Percentiles rank a stretch among this genome's conserved stretches.
These are phyloP conservation scores for Pholis gunnellus DNA, from an alignment of 2,113 vertebrate genomes.

Conservation along the genomic window DNA sequence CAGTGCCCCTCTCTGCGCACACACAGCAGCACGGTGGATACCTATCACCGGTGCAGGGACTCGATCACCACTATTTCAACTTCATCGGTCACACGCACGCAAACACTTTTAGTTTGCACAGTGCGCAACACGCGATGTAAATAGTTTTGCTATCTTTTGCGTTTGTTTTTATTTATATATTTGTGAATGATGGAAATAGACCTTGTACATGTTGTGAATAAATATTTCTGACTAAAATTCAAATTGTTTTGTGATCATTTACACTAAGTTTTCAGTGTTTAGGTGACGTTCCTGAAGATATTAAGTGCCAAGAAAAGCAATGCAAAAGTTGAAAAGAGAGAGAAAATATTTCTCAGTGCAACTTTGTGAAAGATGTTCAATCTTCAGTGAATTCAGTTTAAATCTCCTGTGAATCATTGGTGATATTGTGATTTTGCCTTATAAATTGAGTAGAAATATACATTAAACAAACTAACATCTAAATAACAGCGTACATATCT, in stretches of 20 bases:
- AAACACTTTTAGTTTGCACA: conserved; percentile 89
- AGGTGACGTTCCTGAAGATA: neutral
- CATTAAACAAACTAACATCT: neutral
- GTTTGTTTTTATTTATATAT: conserved; percentile 79
- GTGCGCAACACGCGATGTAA: conserved; percentile 92
- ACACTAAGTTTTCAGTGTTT: neutral
- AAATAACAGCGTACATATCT: neutral
- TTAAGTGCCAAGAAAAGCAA: neutral
- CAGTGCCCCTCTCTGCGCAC: conserved; percentile 83
- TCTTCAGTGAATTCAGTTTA: neutral
- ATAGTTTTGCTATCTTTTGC: conserved; percentile 14
- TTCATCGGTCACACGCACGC: conserved; percentile 92
- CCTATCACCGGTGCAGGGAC: conserved; percentile 90
- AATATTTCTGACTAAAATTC: conserved; percentile 6
- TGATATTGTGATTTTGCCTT: neutral
- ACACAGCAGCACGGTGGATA: conserved; percentile 90
- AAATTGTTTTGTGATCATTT: neutral
- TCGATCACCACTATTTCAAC: conserved; percentile 95
- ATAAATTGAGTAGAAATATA: neutral
- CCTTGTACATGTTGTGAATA: conserved; percentile 23
- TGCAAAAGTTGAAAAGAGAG: neutral
- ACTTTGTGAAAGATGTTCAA: neutral
- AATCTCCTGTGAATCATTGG: neutral
- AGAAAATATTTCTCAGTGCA: neutral
- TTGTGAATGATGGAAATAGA: conserved; percentile 48